Conservation (phyloP, 2,888 invertebrate genomes). For the Nomada ruficornis region DNA sequence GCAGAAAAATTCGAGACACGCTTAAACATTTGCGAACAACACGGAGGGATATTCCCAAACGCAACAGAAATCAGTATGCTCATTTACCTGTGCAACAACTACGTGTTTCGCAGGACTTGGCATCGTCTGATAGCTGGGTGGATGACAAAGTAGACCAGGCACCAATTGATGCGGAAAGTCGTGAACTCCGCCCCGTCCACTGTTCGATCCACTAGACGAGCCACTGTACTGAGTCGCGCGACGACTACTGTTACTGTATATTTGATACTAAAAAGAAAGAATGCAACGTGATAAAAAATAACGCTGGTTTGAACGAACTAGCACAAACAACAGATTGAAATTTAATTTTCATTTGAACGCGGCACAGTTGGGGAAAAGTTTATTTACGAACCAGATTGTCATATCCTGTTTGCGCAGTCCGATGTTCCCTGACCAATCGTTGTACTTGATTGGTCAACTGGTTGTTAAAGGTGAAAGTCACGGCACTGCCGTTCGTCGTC, state of each 20-base stretch:
- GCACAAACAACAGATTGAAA: neutral
- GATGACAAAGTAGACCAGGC: conserved; percentile 96
- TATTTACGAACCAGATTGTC: conserved; percentile 88
- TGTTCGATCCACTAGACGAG: conserved; percentile 86
- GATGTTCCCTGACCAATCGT: conserved; percentile 89
- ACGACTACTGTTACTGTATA: conserved; percentile 89
- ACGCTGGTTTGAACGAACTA: neutral
- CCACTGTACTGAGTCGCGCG: conserved; percentile 86
- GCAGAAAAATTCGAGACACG: neutral
- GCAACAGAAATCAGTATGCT: conserved; percentile 13
- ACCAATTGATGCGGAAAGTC: conserved; percentile 96
- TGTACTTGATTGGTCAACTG: conserved; percentile 92
- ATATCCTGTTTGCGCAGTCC: conserved; percentile 87
- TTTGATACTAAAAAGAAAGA: conserved; percentile 88
- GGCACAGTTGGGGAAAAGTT: neutral
- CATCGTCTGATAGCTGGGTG: conserved; percentile 92
- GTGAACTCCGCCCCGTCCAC: conserved; percentile 84
- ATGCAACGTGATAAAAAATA: neutral
- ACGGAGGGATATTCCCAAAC: neutral
- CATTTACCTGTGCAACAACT: conserved; percentile 86
- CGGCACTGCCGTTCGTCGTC: conserved; percentile 90
- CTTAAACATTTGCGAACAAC: conserved; percentile 7
- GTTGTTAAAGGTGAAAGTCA: conserved; percentile 97
- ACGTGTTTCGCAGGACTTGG: conserved; percentile 90
- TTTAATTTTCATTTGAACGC: neutral